Evolutionary conservation across 2,888 invertebrate genomes (phyloP), one percentile per base, ranked within the genome.

Genomic region (Marronus borbonicus): DNA sequence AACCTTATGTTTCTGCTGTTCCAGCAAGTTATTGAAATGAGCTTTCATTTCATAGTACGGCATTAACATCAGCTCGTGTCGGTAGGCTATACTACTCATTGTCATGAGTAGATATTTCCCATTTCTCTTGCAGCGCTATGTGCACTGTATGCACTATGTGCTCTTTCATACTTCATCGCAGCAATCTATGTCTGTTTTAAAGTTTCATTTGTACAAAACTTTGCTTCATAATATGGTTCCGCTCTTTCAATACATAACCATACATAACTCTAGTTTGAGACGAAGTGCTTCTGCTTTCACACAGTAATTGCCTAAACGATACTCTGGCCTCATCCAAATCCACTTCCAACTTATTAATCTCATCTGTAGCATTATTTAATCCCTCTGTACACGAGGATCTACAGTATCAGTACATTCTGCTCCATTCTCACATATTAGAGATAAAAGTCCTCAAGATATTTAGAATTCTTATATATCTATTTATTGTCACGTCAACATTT

Each of bases 31-130:
- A 88, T 97, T 97, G 86, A 96, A 96, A 81, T 96, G 95, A 1
- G 97, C 96, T 86, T 97, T 97, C 90, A 96, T 94, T 89, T 97
- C 97, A 88, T 97, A 97, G 88, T 97, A 97, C 7, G 97, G 97
- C 93, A 92, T 90, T 88, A 91, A 89, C 89, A 92, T 90, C 89
- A 93, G 92, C 89, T 92, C 91, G 90, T 93, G 93, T 89, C 91
- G 91, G 89, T 91, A 92, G 89, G 92, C 92, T 91, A 93, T 90
- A 90, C 91, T 92, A 92, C 93, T 93, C 90, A 93, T 91, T 90
- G 92, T 91, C 91, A 93, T 92, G 90, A 93, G 91, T n/a, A n/a
- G n/a, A n/a, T n/a, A n/a, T n/a, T n/a, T n/a, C n/a, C n/a, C n/a
- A n/a, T n/a, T n/a, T n/a, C n/a, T n/a, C n/a, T n/a, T n/a, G n/a